These are phyloP conservation scores for rat (Rattus norvegicus) DNA, from an alignment of 2,113 vertebrate species.

Conservation along the genomic window DNA sequence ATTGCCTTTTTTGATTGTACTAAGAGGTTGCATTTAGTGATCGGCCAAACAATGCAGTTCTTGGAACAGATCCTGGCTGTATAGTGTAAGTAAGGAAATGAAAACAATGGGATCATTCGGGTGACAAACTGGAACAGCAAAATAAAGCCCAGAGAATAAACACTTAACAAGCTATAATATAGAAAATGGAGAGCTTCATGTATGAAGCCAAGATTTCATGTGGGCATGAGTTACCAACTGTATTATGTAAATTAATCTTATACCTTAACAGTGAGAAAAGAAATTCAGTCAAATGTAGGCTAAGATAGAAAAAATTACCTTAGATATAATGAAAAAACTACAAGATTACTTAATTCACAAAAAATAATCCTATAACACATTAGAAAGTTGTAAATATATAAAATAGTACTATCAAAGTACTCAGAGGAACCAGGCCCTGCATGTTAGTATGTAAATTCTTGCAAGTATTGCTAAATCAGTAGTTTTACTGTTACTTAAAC, in stretches of 20 bases:
- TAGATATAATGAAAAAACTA: background rate
- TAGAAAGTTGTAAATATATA: background rate
- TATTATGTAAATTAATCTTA: background rate
- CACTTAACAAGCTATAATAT: background rate
- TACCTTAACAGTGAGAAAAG: background rate
- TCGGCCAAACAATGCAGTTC: background rate
- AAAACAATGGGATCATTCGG: background rate
- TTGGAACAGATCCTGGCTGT: background rate
- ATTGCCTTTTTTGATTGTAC: background rate
- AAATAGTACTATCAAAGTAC: background rate
- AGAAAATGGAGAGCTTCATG: background rate
- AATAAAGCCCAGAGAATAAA: background rate
- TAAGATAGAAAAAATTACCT: background rate
- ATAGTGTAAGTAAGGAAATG: background rate
- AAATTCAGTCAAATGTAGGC: background rate
- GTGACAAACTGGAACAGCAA: background rate
- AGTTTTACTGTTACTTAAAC: background rate
- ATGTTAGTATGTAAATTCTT: slow-evolving; percentile 27
- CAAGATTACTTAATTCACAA: background rate
- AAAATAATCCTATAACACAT: background rate
- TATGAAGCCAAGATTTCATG: background rate
- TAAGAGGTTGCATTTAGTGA: background rate
- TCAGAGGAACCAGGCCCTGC: background rate
- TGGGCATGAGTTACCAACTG: background rate
- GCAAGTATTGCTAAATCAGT: background rate